These are phyloP conservation scores for Alfaro cultratus DNA, from an alignment of 2,797 vertebrate species.

Conservation along the genomic window DNA sequence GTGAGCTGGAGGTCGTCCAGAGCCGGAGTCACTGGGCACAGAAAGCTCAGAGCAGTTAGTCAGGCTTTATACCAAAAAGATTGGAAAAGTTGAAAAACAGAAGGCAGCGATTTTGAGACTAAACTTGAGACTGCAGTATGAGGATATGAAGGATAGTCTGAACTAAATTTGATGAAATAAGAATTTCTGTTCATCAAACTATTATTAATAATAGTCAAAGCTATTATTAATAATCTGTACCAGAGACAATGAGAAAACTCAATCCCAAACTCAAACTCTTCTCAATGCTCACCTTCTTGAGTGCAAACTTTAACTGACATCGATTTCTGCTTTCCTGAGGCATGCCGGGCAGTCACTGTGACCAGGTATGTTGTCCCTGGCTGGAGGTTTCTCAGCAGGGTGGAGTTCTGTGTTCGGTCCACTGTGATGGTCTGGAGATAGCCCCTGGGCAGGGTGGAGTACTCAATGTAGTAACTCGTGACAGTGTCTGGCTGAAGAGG, in stretches of 20 bases:
- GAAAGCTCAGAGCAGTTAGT: constrained; percentile 21
- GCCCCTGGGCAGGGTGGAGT: constrained; percentile 85
- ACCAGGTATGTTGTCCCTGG: constrained; percentile 91
- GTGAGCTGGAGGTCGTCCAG: constrained; percentile 82
- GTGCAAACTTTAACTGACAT: constrained; percentile 94
- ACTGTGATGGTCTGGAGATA: constrained; percentile 75
- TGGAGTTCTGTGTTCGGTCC: constrained; percentile 80
- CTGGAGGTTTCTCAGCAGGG: constrained; percentile 84
- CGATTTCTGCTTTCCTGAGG: constrained; percentile 86
- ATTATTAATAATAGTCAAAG: not conserved
- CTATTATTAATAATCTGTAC: not conserved
- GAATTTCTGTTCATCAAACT: no score
- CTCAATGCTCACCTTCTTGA: constrained; percentile 81
- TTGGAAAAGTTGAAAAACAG: not conserved
- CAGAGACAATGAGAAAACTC: not conserved
- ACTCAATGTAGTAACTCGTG: constrained; percentile 84
- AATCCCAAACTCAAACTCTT: not conserved
- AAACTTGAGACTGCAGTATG: not conserved
- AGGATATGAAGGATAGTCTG: not conserved
- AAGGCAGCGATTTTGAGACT: not conserved
- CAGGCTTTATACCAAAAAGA: not conserved
- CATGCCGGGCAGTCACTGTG: constrained; percentile 85
- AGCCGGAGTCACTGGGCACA: constrained; percentile 74
- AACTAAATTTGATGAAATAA: no score
- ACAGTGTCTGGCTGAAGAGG: constrained; percentile 80